A percentile compares a stretch with the other conserved stretches of the same genome.
phyloP scores from a whole-genome alignment of 2,113 vertebrate genomes.

The Procavia capensis region DNA sequence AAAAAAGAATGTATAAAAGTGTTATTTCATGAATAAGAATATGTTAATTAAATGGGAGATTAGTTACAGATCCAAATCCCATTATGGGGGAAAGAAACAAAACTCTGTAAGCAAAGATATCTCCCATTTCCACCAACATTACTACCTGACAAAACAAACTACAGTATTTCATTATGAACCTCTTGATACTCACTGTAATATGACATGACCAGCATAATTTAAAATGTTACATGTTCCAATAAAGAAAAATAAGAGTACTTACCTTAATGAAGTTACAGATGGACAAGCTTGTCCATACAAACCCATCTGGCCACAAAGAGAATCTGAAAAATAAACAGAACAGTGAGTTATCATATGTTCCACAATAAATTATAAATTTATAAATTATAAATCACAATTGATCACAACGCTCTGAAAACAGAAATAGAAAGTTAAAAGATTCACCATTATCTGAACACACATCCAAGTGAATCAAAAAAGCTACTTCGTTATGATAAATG shows the following conservation, averaged over 20 bases:
- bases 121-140: not conserved
- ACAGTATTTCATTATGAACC: constrained; percentile 25
- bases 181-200: constrained; percentile 24
- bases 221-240: constrained; percentile 11
- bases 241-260: constrained; percentile 57
- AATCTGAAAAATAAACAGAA: constrained; percentile 79
- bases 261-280: constrained; percentile 85
- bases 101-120: constrained; percentile 33
- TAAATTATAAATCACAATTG: constrained; percentile 41
- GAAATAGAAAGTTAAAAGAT: constrained; percentile 45
- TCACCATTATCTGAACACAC: constrained; percentile 30
- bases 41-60: constrained; percentile 33
- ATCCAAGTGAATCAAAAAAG: constrained; percentile 44
- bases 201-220: not conserved
- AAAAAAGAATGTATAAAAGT: not conserved
- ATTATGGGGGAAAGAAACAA: constrained; percentile 28
- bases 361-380: constrained; percentile 64
- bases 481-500: not conserved
- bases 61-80: constrained; percentile 37
- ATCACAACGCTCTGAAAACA: constrained; percentile 54
- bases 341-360: constrained; percentile 51
- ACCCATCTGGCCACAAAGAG: constrained; percentile 84
- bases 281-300: constrained; percentile 84
- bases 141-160: constrained; percentile 42
- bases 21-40: constrained; percentile 39